Conservation (phyloP, 2,888 invertebrate genomes). For the Trichogramma dendrolimi region DNA sequence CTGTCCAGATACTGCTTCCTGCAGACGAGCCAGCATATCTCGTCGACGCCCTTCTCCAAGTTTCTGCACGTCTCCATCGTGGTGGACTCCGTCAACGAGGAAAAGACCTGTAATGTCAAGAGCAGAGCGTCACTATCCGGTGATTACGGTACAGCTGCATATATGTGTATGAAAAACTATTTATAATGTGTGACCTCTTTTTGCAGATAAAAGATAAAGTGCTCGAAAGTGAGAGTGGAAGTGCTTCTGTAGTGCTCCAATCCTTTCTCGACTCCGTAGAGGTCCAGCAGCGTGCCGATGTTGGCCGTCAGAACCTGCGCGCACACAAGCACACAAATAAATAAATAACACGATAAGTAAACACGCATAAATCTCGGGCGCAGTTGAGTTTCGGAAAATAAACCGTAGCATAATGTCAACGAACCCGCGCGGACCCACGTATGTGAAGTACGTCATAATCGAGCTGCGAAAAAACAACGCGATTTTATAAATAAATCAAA, state of each 20-base stretch:
- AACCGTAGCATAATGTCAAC: no score
- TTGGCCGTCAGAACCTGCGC: constrained; percentile 76
- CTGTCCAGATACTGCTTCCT: constrained; percentile 62
- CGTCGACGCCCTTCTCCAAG: constrained; percentile 51
- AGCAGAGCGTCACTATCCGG: no score
- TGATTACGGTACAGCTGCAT: background rate
- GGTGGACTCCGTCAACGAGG: constrained; percentile 48
- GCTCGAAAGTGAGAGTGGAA: constrained; percentile 66
- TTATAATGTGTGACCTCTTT: constrained; percentile 58
- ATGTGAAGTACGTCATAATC: no score
- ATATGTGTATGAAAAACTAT: background rate
- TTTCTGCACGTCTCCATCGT: constrained; percentile 43
- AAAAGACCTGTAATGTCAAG: constrained; percentile 45
- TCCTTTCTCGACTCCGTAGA: constrained; percentile 75
- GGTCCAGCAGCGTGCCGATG: constrained; percentile 71
- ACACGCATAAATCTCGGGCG: constrained; percentile 16
- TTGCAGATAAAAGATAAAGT: constrained; percentile 71
- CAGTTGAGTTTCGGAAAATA: background rate
- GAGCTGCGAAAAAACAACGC: no score
- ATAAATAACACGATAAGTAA: constrained; percentile 15
- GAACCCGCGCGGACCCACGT: no score
- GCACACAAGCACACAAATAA: constrained; percentile 24
- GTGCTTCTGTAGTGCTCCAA: constrained; percentile 73
- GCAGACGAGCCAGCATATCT: constrained; percentile 75
- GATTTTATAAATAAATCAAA: no score